phyloP scores from a whole-genome alignment of 2,888 invertebrate genomes.

The Lamproptera curius region DNA sequence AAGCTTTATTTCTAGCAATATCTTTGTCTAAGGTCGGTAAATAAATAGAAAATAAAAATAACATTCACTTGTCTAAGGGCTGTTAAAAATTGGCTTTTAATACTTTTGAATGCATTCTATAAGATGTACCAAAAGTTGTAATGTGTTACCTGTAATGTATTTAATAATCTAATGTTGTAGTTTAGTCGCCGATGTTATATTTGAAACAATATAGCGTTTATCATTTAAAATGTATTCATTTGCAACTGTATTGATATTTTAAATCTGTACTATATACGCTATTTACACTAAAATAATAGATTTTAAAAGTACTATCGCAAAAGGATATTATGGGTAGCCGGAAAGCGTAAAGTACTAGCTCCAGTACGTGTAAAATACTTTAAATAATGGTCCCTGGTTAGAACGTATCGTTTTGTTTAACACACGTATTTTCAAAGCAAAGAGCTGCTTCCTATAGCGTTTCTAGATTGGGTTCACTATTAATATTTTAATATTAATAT shows the following conservation, averaged over 20 bases:
- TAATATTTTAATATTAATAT: no score
- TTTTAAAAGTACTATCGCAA: background rate
- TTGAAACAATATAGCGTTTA: constrained; percentile 49
- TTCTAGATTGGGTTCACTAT: no score
- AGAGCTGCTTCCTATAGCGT: no score
- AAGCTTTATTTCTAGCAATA: background rate
- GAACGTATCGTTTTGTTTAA: no score
- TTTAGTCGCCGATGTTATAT: constrained; percentile 48
- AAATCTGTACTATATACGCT: background rate
- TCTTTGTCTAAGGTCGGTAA: no score
- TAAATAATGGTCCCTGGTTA: no score
- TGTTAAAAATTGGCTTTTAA: no score
- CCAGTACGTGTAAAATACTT: background rate
- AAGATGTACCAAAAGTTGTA: constrained; percentile 4
- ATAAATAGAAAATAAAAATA: no score
- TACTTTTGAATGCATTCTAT: background rate
- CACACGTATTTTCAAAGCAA: no score
- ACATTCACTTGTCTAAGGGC: no score
- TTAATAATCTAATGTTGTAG: constrained; percentile 50
- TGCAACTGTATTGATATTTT: constrained; percentile 2
- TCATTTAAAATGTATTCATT: constrained; percentile 25
- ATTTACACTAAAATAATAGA: background rate
- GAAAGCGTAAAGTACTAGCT: background rate
- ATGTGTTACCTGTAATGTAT: constrained; percentile 51
- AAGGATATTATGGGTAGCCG: background rate